Percentiles rank a stretch among this genome's conserved stretches.
Evolutionary conservation across 2,113 vertebrate genomes (phyloP).

Genomic region (Ammodytes dubius): DNA sequence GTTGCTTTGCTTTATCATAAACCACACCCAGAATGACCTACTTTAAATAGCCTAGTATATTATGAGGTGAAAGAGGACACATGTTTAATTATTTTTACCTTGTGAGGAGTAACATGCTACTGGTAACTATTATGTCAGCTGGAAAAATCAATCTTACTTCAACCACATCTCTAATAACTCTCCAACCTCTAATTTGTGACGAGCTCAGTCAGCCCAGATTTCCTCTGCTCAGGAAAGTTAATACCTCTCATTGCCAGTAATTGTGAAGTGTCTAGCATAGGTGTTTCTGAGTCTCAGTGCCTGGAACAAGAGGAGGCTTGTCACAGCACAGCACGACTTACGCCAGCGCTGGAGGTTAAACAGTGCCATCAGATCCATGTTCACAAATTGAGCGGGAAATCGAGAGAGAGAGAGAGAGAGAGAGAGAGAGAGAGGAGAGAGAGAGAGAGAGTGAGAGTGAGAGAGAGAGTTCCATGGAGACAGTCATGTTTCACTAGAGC

Average conservation of each 20-base stretch:
- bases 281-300: constrained; percentile 30
- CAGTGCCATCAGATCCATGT: neutral
- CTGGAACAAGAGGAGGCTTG: constrained; percentile 48
- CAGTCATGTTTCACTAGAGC: no score
- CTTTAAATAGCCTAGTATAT: constrained; percentile 23
- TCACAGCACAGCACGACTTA: constrained; percentile 36
- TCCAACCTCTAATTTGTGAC: neutral
- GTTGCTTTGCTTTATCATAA: constrained; percentile 23
- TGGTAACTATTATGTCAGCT: neutral
- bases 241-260: constrained; percentile 10
- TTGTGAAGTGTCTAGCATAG: constrained; percentile 24
- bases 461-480: no score
- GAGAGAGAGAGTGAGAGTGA: no score
- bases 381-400: constrained; percentile 9
- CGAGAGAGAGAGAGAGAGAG: neutral
- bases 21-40: constrained; percentile 24
- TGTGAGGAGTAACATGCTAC: neutral
- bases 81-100: constrained; percentile 33
- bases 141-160: constrained; percentile 30
- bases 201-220: constrained; percentile 5
- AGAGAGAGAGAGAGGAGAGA: neutral
- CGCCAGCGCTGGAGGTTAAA: neutral
- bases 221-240: constrained; percentile 13
- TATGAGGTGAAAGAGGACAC: constrained; percentile 12
- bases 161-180: neutral